Conservation (phyloP, 2,888 invertebrate species). For the Arrhopalites spinosus region DNA sequence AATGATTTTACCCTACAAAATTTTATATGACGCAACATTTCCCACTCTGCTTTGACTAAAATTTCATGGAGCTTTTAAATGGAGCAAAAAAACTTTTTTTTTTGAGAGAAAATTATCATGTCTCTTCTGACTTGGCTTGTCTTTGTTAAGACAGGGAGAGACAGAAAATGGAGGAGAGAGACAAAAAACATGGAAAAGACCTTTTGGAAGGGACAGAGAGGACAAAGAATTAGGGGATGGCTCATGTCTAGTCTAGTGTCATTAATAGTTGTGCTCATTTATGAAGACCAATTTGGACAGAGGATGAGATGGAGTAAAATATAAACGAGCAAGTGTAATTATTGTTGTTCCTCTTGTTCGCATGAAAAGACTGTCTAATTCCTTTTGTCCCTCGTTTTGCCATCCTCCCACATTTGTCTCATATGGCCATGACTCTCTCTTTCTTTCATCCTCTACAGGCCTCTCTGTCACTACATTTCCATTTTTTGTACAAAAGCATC, state of each 20-base stretch:
- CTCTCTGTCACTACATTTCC: too few relatives aligned
- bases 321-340: neutral
- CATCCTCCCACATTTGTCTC: neutral
- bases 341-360: neutral
- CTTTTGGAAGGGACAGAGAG: neutral
- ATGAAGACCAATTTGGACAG: neutral
- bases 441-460: neutral
- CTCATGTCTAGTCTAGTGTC: constrained; percentile 11
- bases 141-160: neutral
- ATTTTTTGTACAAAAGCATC: too few relatives aligned
- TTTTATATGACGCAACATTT: too few relatives aligned
- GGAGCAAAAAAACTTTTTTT: too few relatives aligned
- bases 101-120: constrained; percentile 3
- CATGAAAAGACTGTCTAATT: too few relatives aligned
- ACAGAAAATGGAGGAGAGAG: constrained; percentile 12
- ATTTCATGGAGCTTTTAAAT: too few relatives aligned
- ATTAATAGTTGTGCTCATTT: constrained; percentile 20
- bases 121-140: neutral
- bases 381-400: neutral
- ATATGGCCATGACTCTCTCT: too few relatives aligned
- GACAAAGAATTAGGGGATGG: constrained; percentile 17
- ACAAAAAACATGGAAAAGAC: neutral
- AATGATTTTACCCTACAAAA: too few relatives aligned
- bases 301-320: neutral
- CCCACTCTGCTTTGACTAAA: too few relatives aligned